phyloP scores from a whole-genome alignment of 92 coral and sea anemone genomes.

The Palythoa grandis region DNA sequence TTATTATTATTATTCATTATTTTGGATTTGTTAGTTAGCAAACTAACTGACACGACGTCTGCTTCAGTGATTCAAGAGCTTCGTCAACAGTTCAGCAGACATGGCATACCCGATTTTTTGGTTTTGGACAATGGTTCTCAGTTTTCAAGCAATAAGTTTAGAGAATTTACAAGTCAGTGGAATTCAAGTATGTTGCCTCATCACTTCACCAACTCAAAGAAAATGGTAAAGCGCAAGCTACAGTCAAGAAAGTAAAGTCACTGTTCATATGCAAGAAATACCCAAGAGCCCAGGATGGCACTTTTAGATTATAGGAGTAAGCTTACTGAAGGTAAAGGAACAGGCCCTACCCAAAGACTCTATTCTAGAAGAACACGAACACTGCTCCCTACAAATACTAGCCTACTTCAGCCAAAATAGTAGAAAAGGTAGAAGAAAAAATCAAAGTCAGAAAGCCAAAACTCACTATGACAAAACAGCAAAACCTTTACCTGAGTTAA shows the following conservation, averaged over 20 bases:
- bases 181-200: constrained; percentile 39
- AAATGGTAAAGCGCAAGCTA: too few relatives aligned
- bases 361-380: too few relatives aligned
- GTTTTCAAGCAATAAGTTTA: constrained; percentile 14
- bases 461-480: constrained; percentile 38
- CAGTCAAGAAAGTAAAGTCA: constrained; percentile 60
- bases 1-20: too few relatives aligned
- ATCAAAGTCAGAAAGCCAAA: constrained; percentile 41
- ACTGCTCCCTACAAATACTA: too few relatives aligned
- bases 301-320: constrained; percentile 55
- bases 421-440: too few relatives aligned
- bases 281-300: constrained; percentile 59
- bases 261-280: constrained; percentile 54
- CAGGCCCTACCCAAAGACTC: constrained; percentile 21
- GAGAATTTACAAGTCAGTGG: constrained; percentile 26
- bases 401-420: neutral
- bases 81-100: constrained; percentile 40
- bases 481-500: constrained; percentile 22
- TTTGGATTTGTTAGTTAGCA: constrained; percentile 24
- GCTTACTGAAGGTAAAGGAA: constrained; percentile 41
- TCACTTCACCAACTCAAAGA: too few relatives aligned
- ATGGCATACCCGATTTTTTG: constrained; percentile 59
- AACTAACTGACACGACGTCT: constrained; percentile 46
- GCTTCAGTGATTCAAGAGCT: too few relatives aligned
- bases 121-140: constrained; percentile 62